Evolutionary conservation across 2,113 vertebrate species (phyloP), one percentile per base, ranked within the genome.

Genomic region (Chionodraco myersi): DNA sequence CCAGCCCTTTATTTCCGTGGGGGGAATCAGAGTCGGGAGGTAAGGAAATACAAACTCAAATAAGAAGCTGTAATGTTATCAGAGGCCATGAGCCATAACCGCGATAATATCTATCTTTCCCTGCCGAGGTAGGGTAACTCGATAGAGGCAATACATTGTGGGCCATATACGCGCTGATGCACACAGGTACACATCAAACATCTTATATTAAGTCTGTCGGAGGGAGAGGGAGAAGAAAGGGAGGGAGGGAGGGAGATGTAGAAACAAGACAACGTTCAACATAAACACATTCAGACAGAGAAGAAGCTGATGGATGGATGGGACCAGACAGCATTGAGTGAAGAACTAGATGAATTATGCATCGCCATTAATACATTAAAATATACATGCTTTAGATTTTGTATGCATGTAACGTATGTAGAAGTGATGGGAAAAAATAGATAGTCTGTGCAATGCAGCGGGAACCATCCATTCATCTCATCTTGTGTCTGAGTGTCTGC

Each of bases 171-270:
- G 63, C 45, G 26, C 84, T n/a, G 71, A 84, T 78, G 83, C 90
- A 88, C 88, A 90, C 72, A 92, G 90, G 88, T 93, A 75, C 84
- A 67, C 92, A 92, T 91, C 91, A 83, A 91, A 82, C 88, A 93
- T 84, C 85, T 87, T 80, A 77, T 84, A 89, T 92, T 89, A 91
- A 83, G 75, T 48, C 87, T 92, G 90, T 88, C 87, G 91, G 47
- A 68, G 68, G 30, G 57, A 75, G 30, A 30, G 30, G 30, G 30
- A 30, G 30, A 30, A 30, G 30, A 3, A 4, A 30, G 30, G 30
- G 81, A 72, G 44, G 16, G 80, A 30, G 60, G 26, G 23, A 47
- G 3, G 71, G 2, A 8, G 67, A 58, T 51, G 67, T 23, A 44
- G 52, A 64, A 47, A 66, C 51, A 41, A 77, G 71, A 77, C 81